Conservation (phyloP, 2,113 vertebrate species). For the Macheiramphus alcinus region DNA sequence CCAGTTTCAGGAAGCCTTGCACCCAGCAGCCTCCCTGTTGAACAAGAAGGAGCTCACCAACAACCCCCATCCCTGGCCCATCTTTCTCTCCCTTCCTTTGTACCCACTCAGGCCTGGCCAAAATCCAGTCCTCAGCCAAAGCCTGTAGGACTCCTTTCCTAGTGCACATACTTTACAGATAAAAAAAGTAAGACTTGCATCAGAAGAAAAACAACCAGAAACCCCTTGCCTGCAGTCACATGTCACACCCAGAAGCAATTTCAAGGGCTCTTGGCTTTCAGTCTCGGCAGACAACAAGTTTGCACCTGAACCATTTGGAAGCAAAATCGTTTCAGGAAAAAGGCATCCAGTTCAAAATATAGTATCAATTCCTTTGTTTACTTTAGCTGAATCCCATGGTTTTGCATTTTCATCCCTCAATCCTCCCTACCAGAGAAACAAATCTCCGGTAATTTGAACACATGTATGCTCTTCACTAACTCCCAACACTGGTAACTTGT, state of each 20-base stretch:
- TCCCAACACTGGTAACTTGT: neutral
- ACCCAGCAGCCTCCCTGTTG: neutral
- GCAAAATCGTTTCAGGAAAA: conserved; percentile 20
- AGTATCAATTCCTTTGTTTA: conserved; percentile 3
- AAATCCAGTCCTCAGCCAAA: neutral
- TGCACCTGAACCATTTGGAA: conserved; percentile 41
- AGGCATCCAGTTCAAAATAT: neutral
- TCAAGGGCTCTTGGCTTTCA: neutral
- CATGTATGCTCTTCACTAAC: neutral
- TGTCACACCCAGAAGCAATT: neutral
- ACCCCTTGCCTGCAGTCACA: neutral
- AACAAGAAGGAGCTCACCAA: neutral
- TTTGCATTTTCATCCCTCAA: conserved; percentile 47
- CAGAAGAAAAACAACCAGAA: conserved; percentile 1
- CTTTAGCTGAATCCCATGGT: conserved; percentile 18
- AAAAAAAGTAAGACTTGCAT: neutral
- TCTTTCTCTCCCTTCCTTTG: neutral
- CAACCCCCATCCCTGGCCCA: neutral
- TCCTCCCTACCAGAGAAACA: conserved; percentile 13
- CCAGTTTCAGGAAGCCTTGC: neutral
- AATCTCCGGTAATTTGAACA: conserved; percentile 37
- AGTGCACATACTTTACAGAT: neutral
- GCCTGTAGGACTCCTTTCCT: neutral
- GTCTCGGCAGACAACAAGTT: neutral
- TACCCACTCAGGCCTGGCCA: neutral